These are phyloP conservation scores for Formica aserva DNA, from an alignment of 2,888 invertebrate genomes.

Conservation along the genomic window DNA sequence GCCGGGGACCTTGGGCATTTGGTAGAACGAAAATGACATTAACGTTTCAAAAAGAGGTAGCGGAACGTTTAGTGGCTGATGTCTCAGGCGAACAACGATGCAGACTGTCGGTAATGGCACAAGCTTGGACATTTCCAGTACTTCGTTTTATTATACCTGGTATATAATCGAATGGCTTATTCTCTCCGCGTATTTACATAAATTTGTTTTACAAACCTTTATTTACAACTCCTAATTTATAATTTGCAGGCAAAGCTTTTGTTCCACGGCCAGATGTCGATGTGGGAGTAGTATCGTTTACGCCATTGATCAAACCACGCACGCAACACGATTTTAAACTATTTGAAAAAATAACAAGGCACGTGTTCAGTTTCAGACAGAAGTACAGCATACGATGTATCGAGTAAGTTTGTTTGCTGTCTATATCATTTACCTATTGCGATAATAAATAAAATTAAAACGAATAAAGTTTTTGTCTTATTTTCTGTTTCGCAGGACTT, in stretches of 20 bases:
- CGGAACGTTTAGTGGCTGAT: constrained; percentile 94
- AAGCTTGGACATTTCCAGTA: constrained; percentile 94
- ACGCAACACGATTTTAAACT: constrained; percentile 92
- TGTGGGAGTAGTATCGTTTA: constrained; percentile 96
- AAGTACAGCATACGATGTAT: constrained; percentile 92
- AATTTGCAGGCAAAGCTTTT: constrained; percentile 90
- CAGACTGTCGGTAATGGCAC: constrained; percentile 97
- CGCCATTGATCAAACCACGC: constrained; percentile 92
- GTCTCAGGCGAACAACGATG: constrained; percentile 91
- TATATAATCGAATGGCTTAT: constrained; percentile 58
- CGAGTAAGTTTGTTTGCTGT: constrained; percentile 84
- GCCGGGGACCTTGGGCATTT: constrained; percentile 91
- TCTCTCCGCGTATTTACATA: not conserved
- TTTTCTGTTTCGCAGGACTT: constrained; percentile 85
- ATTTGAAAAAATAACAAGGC: constrained; percentile 95
- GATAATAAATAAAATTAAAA: constrained; percentile 6
- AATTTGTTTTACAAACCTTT: constrained; percentile 6
- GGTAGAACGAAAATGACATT: constrained; percentile 95
- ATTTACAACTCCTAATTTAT: not conserved
- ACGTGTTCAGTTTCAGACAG: constrained; percentile 95
- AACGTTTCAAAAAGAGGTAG: constrained; percentile 99
- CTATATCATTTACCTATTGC: not conserved
- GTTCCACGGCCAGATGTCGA: constrained; percentile 98
- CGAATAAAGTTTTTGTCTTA: constrained; percentile 8
- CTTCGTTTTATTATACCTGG: constrained; percentile 96